Conservation (phyloP, 2,113 vertebrate species). For the Drymodes brunneopygia region DNA sequence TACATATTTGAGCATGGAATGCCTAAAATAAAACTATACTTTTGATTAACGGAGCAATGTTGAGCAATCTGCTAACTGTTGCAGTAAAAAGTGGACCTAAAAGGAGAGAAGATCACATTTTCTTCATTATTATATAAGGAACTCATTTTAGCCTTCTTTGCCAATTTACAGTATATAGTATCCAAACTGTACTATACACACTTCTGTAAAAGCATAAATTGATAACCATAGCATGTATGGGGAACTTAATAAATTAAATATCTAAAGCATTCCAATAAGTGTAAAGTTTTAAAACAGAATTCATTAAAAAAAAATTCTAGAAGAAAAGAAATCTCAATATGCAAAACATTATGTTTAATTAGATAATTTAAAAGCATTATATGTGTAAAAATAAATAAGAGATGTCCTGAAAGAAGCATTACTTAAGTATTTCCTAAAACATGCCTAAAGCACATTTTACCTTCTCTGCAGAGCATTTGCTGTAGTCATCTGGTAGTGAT, state of each 20-base stretch:
- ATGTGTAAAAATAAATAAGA: neutral
- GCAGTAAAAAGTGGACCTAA: neutral
- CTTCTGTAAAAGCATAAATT: neutral
- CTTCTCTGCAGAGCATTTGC: neutral
- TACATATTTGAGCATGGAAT: neutral
- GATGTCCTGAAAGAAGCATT: neutral
- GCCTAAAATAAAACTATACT: neutral
- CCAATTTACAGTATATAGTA: neutral
- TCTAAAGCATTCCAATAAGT: neutral
- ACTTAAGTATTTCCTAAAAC: neutral
- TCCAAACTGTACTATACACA: neutral
- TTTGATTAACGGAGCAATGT: neutral
- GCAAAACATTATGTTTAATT: neutral
- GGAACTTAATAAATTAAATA: neutral
- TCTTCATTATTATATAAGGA: neutral
- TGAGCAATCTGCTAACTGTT: neutral
- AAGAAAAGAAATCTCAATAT: neutral
- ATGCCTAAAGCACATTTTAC: neutral
- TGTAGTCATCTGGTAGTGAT: neutral
- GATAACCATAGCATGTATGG: neutral
- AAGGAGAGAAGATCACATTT: neutral
- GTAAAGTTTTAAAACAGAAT: neutral
- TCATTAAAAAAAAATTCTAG: neutral
- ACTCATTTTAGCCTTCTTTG: neutral
- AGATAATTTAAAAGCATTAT: neutral